Evolutionary conservation across 2,797 vertebrate genomes (phyloP).

Genomic region (Antrozous pallidus): DNA sequence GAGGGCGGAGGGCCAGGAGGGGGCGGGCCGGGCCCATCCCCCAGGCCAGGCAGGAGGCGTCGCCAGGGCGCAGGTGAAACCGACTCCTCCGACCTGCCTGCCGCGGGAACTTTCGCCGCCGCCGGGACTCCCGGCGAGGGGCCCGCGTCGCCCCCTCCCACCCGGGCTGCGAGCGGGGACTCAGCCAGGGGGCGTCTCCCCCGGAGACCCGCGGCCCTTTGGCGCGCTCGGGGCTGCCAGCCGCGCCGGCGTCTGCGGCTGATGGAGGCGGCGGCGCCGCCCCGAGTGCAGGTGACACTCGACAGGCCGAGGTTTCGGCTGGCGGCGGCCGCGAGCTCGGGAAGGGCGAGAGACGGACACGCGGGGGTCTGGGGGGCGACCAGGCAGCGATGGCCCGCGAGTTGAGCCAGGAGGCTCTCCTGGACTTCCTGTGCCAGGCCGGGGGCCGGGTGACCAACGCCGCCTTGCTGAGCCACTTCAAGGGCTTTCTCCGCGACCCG

Average conservation of each 20-base stretch:
- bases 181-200: background rate
- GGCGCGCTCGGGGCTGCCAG: background rate
- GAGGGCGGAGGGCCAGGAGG: conserved; percentile 52
- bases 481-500: conserved; percentile 85
- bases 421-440: conserved; percentile 87
- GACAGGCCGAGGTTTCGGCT: background rate
- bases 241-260: background rate
- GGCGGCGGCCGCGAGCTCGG: background rate
- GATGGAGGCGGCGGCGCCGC: conserved; percentile 56
- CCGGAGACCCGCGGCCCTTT: background rate
- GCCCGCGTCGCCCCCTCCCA: background rate
- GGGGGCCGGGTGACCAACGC: conserved; percentile 89
- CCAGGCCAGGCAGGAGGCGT: conserved; percentile 33
- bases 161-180: background rate
- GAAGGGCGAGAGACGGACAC: background rate
- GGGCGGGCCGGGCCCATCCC: conserved; percentile 39
- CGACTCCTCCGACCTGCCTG: conserved; percentile 55
- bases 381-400: conserved; percentile 86
- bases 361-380: background rate
- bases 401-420: conserved; percentile 89
- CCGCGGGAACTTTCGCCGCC: conserved; percentile 52
- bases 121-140: background rate
- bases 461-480: conserved; percentile 89
- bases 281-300: conserved; percentile 51
- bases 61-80: conserved; percentile 71